These are phyloP conservation scores for Damaliscus lunatus DNA, from an alignment of 2,113 vertebrate species.

Conservation along the genomic window DNA sequence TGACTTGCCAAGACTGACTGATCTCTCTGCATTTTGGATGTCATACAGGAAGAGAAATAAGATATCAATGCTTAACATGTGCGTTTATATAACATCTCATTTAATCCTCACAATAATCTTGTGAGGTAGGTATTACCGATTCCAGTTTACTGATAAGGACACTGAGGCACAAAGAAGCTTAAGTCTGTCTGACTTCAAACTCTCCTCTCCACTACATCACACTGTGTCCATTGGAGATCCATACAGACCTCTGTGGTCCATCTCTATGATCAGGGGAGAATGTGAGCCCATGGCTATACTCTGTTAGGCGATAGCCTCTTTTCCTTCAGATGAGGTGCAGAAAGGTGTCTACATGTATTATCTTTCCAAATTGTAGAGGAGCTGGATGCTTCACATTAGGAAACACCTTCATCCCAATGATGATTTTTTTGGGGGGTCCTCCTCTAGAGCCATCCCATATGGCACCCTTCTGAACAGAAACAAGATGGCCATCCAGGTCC, in stretches of 20 bases:
- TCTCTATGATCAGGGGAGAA: neutral
- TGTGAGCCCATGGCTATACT: neutral
- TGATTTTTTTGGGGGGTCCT: neutral
- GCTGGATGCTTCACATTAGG: neutral
- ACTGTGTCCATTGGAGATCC: neutral
- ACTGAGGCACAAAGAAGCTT: neutral
- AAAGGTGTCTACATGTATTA: neutral
- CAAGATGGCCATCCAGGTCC: neutral
- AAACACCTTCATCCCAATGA: neutral
- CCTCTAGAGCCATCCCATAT: neutral
- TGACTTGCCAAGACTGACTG: neutral
- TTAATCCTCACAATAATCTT: neutral
- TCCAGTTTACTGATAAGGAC: neutral
- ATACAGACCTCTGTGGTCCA: neutral
- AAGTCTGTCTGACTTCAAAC: neutral
- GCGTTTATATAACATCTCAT: neutral
- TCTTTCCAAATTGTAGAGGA: neutral
- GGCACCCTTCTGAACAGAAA: neutral
- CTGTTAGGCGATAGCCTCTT: neutral
- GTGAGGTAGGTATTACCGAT: neutral
- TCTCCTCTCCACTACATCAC: neutral
- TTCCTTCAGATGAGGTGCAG: neutral
- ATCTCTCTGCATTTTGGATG: neutral
- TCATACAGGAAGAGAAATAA: neutral
- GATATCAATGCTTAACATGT: neutral